Conservation (phyloP, 2,113 vertebrate species). For the Prunella fulvescens region DNA sequence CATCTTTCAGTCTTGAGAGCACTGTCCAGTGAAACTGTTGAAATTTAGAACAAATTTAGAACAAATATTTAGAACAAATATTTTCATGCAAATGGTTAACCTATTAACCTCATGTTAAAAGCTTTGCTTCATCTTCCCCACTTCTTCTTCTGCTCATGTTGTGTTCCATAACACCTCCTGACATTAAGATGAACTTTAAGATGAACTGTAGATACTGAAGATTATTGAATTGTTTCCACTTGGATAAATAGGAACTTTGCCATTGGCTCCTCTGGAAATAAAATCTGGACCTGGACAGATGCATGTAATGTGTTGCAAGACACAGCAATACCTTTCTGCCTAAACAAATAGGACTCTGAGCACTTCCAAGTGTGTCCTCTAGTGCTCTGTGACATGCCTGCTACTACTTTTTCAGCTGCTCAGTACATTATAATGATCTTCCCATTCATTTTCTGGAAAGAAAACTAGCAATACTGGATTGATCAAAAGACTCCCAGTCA, state of each 20-base stretch:
- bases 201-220: not conserved
- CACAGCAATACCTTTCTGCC: not conserved
- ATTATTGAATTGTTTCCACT: not conserved
- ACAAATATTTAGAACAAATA: not conserved
- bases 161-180: not conserved
- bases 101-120: not conserved
- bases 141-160: not conserved
- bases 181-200: not conserved
- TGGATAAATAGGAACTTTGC: not conserved
- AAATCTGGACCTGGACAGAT: not conserved
- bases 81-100: not conserved
- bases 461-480: not conserved
- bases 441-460: slow-evolving; percentile 20
- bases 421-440: not conserved
- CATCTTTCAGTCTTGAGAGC: not conserved
- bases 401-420: not conserved
- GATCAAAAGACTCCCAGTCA: slow-evolving; percentile 16
- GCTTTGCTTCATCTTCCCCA: not conserved
- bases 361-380: not conserved
- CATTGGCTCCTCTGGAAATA: not conserved
- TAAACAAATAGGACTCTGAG: not conserved
- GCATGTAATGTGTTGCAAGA: not conserved
- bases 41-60: not conserved
- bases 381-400: not conserved
- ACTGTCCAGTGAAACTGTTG: not conserved